Evolutionary conservation across 2,888 invertebrate genomes (phyloP).

Genomic region (Barypeithes pellucidus): DNA sequence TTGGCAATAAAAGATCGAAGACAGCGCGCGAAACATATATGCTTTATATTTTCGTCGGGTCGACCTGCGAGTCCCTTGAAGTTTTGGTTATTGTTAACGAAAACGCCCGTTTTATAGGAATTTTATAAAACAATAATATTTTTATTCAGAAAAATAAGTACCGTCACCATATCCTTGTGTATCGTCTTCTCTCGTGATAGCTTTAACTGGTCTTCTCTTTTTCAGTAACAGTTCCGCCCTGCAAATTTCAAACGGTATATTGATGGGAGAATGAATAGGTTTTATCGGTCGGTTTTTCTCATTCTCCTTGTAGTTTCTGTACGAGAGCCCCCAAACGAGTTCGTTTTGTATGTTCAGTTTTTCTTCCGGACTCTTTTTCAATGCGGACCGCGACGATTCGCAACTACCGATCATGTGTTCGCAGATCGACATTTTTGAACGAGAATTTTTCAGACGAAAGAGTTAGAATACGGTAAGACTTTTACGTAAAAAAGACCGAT

Average conservation of each 20-base stretch:
- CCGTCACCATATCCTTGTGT: neutral
- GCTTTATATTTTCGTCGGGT: no score
- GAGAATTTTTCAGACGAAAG: constrained; percentile 8
- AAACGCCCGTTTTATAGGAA: no score
- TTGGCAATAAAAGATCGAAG: no score
- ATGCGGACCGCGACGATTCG: neutral
- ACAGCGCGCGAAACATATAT: no score
- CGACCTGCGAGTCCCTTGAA: no score
- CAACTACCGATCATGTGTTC: constrained; percentile 21
- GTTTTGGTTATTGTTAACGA: no score
- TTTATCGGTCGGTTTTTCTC: constrained; percentile 45
- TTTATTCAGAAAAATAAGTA: no score
- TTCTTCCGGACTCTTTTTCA: constrained; percentile 18
- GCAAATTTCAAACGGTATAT: constrained; percentile 54
- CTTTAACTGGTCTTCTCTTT: constrained; percentile 14
- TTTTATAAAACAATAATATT: no score
- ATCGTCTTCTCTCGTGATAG: neutral
- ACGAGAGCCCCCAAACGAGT: constrained; percentile 51
- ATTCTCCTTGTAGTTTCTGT: constrained; percentile 49
- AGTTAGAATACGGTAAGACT: neutral
- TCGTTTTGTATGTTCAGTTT: constrained; percentile 54
- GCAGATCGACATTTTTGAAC: constrained; percentile 46
- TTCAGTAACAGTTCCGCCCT: constrained; percentile 40
- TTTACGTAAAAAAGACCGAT: neutral
- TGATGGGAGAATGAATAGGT: constrained; percentile 50